Percentiles rank a stretch among this genome's conserved stretches.
Conservation (phyloP, 2,113 vertebrate genomes). For the Mionectes macconnelli region DNA sequence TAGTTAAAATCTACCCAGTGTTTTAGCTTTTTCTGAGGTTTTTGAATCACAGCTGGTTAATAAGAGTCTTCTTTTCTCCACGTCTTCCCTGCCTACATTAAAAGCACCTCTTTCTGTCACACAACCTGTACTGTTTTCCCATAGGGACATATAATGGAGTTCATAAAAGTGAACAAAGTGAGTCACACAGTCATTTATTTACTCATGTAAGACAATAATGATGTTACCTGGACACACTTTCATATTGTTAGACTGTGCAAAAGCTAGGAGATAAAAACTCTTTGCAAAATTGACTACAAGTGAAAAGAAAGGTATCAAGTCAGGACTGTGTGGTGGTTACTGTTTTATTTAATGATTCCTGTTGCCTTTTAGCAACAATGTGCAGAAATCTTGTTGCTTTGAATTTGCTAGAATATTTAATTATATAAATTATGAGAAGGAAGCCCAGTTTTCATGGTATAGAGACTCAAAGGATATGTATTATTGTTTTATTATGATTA, state of each 20-base stretch:
- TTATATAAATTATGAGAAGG: neutral
- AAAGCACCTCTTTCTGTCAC: constrained; percentile 21
- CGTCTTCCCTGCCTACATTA: neutral
- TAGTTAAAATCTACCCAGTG: neutral
- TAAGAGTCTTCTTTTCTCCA: constrained; percentile 23
- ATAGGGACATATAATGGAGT: constrained; percentile 32
- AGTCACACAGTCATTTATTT: constrained; percentile 47
- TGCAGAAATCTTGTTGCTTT: neutral
- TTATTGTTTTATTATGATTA: neutral
- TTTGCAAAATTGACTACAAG: neutral
- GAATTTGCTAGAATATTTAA: neutral
- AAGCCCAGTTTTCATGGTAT: neutral
- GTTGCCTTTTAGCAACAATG: neutral
- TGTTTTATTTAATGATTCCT: neutral
- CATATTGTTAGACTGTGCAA: neutral
- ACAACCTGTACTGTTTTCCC: constrained; percentile 23
- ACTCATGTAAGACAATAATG: constrained; percentile 47
- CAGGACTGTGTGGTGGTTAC: neutral
- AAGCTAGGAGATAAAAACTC: neutral
- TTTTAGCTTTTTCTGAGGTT: neutral
- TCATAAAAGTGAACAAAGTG: constrained; percentile 29
- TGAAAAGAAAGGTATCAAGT: neutral
- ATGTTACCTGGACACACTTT: neutral
- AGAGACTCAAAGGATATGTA: neutral
- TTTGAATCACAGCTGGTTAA: neutral